Evolutionary conservation across 2,113 vertebrate genomes (phyloP), one percentile per base, ranked within the genome.

Genomic region (Limnothrissa miodon): DNA sequence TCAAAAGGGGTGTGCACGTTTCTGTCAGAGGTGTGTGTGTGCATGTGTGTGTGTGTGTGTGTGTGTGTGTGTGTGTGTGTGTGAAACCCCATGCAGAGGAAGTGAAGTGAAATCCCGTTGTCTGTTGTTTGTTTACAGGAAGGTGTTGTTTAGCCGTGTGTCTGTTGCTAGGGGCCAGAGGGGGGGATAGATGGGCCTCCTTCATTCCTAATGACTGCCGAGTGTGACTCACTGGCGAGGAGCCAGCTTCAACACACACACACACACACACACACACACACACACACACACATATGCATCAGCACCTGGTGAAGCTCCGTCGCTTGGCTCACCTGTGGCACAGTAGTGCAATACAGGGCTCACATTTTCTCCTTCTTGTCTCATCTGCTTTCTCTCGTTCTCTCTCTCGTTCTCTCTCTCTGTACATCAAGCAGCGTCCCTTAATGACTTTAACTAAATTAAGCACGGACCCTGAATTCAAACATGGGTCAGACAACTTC

Each of bases 111-210:
- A 86, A 84, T 74, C 80, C 74, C 89, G 90, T 85, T 84, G 62
- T 85, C 83, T 91, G 90, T 89, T 90, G 86, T 93, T 92, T 94
- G 92, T 94, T 93, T 93, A 91, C 91, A 93, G 88, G 89, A 93
- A 90, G 90, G 88, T 93, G 92, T 91, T 91, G 90, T 91, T 92
- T 91, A 85, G 88, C 90, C 87, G 45, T 84, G 87, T 89, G 87
- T 90, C 88, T 92, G 91, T 92, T 92, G 91, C 91, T 93, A 89
- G 89, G 87, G 88, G 89, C 90, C 84, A 62, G 80, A 82, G 87
- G 87, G 87, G 88, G 33, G 81, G 39, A 23, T 90, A 87, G 89
- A 89, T 88, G 87, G 85, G 78, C 89, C 89, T 89, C 85, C 90
- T 91, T 88, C 88, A 89, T 91, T 85, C 87, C 86, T 93, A 89